Percentiles rank a stretch among this genome's conserved stretches.
Conservation (phyloP, 2,888 invertebrate species). For the Scaptomyza tumidula region DNA sequence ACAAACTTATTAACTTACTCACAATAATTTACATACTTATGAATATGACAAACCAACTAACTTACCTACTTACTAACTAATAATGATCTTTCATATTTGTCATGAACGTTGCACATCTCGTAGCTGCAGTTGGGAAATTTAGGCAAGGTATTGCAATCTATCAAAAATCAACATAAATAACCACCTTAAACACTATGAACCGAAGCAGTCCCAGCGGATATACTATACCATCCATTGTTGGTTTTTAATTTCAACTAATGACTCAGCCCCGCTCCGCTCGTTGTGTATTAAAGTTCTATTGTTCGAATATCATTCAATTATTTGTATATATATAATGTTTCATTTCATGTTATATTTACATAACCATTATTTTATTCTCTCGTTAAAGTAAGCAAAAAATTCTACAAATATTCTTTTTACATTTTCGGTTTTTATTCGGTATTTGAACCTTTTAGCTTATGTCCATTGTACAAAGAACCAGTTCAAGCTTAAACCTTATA, state of each 20-base stretch:
- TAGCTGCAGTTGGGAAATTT: constrained; percentile 84
- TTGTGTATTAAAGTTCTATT: constrained; percentile 32
- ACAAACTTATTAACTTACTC: constrained; percentile 2
- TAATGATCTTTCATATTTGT: constrained; percentile 62
- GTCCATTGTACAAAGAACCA: not conserved
- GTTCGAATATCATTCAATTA: constrained; percentile 56
- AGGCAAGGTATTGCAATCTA: constrained; percentile 78
- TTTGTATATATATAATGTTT: constrained; percentile 42
- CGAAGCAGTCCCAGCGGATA: constrained; percentile 40
- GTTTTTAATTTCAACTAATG: not conserved
- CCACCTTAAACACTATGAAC: constrained; percentile 13
- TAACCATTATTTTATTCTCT: constrained; percentile 20
- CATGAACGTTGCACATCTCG: constrained; percentile 53
- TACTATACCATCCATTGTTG: not conserved
- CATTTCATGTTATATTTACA: constrained; percentile 48
- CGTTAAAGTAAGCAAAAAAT: not conserved
- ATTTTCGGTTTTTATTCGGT: not conserved
- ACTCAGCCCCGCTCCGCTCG: not conserved
- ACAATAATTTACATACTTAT: constrained; percentile 10
- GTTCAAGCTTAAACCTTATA: not conserved
- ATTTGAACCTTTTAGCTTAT: not conserved
- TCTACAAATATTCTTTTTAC: not conserved
- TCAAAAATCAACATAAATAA: constrained; percentile 15
- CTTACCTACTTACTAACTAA: constrained; percentile 40
- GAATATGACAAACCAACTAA: constrained; percentile 6